Evolutionary conservation across 2,797 vertebrate genomes (phyloP).

Genomic region (Heteromormyrus szaboi): DNA sequence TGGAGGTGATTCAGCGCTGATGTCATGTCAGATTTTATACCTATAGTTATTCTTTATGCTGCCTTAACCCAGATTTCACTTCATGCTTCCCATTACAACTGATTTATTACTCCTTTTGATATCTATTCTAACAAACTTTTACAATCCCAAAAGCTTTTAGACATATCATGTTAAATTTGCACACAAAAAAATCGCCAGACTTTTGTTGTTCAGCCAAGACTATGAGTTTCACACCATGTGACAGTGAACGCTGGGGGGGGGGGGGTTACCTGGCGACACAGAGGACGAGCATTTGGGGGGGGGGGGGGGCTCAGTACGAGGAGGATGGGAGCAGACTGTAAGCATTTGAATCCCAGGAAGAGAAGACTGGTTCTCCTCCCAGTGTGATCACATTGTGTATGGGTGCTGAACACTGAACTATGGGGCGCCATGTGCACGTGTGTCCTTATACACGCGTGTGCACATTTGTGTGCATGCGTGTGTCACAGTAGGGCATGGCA

Average conservation of each 20-base stretch:
- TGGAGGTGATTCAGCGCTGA: constrained; percentile 51
- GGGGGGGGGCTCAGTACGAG: background rate
- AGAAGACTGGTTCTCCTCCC: background rate
- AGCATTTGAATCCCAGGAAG: background rate
- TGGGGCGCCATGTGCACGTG: background rate
- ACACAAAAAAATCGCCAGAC: background rate
- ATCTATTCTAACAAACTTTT: background rate
- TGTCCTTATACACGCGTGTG: background rate
- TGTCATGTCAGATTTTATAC: constrained; percentile 52
- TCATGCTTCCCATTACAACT: constrained; percentile 46
- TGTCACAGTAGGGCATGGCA: background rate
- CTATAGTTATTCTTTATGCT: constrained; percentile 56
- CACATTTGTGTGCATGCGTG: no score
- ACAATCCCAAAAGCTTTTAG: background rate
- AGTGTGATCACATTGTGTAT: background rate
- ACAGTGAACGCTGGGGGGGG: background rate
- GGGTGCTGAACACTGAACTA: background rate
- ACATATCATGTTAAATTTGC: background rate
- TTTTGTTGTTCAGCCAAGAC: background rate
- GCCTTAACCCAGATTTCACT: constrained; percentile 25
- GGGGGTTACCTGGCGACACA: background rate
- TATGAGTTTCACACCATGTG: background rate
- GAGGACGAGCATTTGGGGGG: background rate
- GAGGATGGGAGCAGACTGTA: background rate
- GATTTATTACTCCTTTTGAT: constrained; percentile 20